A percentile compares a stretch with the other conserved stretches of the same genome.
Evolutionary conservation across 1,140 invertebrate genomes (phyloP).

Genomic region (Drosophila biarmipes): DNA sequence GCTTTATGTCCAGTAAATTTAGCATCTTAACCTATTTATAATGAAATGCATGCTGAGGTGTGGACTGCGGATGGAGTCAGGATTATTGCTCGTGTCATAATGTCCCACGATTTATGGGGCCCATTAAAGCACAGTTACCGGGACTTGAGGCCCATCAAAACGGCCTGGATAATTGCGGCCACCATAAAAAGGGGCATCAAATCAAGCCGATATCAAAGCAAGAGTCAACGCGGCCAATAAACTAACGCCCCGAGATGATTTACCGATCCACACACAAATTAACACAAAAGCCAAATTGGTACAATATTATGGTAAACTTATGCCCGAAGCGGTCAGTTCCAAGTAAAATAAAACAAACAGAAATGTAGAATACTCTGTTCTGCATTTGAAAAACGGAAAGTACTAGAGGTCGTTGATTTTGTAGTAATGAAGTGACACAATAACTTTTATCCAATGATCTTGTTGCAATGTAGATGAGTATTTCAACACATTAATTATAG

Average conservation of each 20-base stretch:
- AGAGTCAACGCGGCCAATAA: slow-evolving; percentile 47
- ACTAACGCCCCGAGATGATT: slow-evolving; percentile 63
- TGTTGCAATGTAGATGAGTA: not conserved
- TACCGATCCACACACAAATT: slow-evolving; percentile 43
- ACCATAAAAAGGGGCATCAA: slow-evolving; percentile 13
- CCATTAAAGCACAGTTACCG: slow-evolving; percentile 75
- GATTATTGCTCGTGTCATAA: slow-evolving; percentile 61
- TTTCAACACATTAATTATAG: not conserved
- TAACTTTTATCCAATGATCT: not conserved
- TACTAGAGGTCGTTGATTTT: not conserved
- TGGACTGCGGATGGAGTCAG: slow-evolving; percentile 27
- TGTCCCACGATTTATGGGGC: slow-evolving; percentile 68
- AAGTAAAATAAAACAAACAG: slow-evolving; percentile 17
- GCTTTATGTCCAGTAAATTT: slow-evolving; percentile 71
- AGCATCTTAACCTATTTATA: slow-evolving; percentile 82
- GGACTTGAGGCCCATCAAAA: slow-evolving; percentile 51
- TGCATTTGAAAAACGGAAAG: not conserved
- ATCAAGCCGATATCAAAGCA: slow-evolving; percentile 30
- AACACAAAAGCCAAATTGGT: slow-evolving; percentile 46
- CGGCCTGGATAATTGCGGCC: slow-evolving; percentile 60
- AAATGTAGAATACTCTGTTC: slow-evolving; percentile 12
- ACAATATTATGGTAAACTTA: slow-evolving; percentile 43
- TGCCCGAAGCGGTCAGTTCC: slow-evolving; percentile 29
- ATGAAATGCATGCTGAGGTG: slow-evolving; percentile 64
- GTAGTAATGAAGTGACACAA: not conserved